phyloP scores from a whole-genome alignment of 2,888 invertebrate species.

The Unio pictorum region DNA sequence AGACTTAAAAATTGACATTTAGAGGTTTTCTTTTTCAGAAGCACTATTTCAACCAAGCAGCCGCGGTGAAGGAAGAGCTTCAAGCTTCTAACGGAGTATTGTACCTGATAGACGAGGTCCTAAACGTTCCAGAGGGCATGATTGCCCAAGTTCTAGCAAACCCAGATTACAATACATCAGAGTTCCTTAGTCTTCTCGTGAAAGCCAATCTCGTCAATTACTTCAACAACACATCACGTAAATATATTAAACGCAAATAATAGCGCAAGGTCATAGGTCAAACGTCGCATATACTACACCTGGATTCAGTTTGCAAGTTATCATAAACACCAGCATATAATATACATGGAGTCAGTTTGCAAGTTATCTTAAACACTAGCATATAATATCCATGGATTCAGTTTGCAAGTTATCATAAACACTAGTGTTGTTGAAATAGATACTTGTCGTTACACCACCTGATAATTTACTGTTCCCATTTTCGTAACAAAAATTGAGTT shows the following conservation, averaged over 20 bases:
- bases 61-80: slow-evolving; percentile 33
- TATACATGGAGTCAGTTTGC: too few relatives aligned
- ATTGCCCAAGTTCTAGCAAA: slow-evolving; percentile 44
- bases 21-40: slow-evolving; percentile 10
- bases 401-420: too few relatives aligned
- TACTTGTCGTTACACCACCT: too few relatives aligned
- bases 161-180: slow-evolving; percentile 43
- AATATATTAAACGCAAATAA: neutral
- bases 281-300: too few relatives aligned
- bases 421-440: too few relatives aligned
- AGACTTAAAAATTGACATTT: neutral
- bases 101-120: slow-evolving; percentile 47
- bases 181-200: slow-evolving; percentile 35
- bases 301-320: too few relatives aligned
- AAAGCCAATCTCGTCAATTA: slow-evolving; percentile 17
- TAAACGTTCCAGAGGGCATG: slow-evolving; percentile 58
- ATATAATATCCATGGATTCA: too few relatives aligned
- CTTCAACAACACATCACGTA: slow-evolving; percentile 33
- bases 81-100: slow-evolving; percentile 55
- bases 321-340: too few relatives aligned
- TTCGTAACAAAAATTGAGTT: too few relatives aligned
- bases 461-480: too few relatives aligned
- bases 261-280: too few relatives aligned
- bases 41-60: slow-evolving; percentile 47
- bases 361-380: too few relatives aligned